A percentile compares a stretch with the other conserved stretches of the same genome.
phyloP scores from a whole-genome alignment of 2,888 invertebrate genomes.

The Chrysodeixis includens region DNA sequence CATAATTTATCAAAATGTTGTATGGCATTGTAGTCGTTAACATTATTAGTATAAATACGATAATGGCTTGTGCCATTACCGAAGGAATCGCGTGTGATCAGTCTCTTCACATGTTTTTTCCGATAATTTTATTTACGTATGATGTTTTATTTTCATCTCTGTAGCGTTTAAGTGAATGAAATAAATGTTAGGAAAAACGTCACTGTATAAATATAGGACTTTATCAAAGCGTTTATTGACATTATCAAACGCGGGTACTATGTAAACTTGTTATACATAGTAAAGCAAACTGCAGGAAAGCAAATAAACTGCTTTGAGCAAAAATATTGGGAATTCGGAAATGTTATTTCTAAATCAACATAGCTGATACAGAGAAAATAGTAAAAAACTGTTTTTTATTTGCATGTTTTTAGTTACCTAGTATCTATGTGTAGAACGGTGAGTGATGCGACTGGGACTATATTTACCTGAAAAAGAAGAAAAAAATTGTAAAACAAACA shows the following conservation, averaged over 20 bases:
- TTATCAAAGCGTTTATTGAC: too few relatives aligned
- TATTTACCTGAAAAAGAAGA: too few relatives aligned
- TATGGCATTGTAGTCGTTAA: slow-evolving; percentile 43
- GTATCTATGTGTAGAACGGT: too few relatives aligned
- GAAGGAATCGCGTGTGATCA: slow-evolving; percentile 38
- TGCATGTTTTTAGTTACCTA: too few relatives aligned
- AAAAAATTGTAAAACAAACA: too few relatives aligned
- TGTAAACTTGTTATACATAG: background rate
- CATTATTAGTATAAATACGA: slow-evolving; percentile 49
- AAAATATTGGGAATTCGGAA: background rate
- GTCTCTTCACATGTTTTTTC: slow-evolving; percentile 18
- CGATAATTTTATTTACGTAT: slow-evolving; percentile 19
- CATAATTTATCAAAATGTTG: slow-evolving; percentile 42
- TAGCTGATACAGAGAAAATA: too few relatives aligned
- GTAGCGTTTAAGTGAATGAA: background rate
- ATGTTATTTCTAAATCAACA: too few relatives aligned
- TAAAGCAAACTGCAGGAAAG: background rate
- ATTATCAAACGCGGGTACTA: background rate
- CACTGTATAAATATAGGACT: too few relatives aligned
- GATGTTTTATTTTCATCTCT: background rate
- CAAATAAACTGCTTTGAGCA: background rate
- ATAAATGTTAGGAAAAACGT: background rate
- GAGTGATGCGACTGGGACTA: too few relatives aligned
- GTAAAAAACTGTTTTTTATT: too few relatives aligned
- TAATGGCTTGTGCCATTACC: slow-evolving; percentile 51